Percentiles rank a stretch among this genome's conserved stretches.
These are phyloP conservation scores for Drosophila pectinifera DNA, from an alignment of 1,140 invertebrate genomes.

Conservation along the genomic window DNA sequence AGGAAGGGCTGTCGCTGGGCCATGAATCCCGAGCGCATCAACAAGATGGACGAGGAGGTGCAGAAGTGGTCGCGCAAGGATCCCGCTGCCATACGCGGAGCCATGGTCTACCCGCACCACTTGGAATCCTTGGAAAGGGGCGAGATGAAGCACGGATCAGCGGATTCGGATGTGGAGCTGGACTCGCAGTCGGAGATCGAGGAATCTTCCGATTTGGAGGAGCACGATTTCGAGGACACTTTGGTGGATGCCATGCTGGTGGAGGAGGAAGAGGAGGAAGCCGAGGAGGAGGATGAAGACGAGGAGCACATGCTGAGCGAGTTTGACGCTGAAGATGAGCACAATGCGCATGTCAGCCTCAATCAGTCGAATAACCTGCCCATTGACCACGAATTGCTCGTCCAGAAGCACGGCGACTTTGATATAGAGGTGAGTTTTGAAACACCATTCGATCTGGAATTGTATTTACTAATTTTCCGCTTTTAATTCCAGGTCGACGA, in stretches of 20 bases:
- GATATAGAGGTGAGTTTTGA: slow-evolving; percentile 76
- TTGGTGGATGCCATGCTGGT: slow-evolving; percentile 80
- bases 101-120: slow-evolving; percentile 96
- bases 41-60: slow-evolving; percentile 99
- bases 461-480: background rate
- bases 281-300: slow-evolving; percentile 65
- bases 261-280: slow-evolving; percentile 74
- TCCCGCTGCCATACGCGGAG: slow-evolving; percentile 92
- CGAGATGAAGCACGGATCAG: slow-evolving; percentile 91
- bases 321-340: slow-evolving; percentile 42
- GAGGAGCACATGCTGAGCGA: slow-evolving; percentile 60
- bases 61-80: slow-evolving; percentile 98
- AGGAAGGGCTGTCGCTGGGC: slow-evolving; percentile 97
- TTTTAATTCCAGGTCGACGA: slow-evolving; percentile 73
- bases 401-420: slow-evolving; percentile 65
- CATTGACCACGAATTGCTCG: slow-evolving; percentile 46
- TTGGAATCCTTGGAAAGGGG: slow-evolving; percentile 92
- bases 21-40: slow-evolving; percentile 96
- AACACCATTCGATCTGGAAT: background rate
- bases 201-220: slow-evolving; percentile 85
- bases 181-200: slow-evolving; percentile 86
- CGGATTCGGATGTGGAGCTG: slow-evolving; percentile 86
- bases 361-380: slow-evolving; percentile 53
- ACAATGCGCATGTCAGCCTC: slow-evolving; percentile 1
- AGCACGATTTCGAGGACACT: slow-evolving; percentile 86